These are phyloP conservation scores for Castor canadensis DNA, from an alignment of 2,113 vertebrate species.

Conservation along the genomic window DNA sequence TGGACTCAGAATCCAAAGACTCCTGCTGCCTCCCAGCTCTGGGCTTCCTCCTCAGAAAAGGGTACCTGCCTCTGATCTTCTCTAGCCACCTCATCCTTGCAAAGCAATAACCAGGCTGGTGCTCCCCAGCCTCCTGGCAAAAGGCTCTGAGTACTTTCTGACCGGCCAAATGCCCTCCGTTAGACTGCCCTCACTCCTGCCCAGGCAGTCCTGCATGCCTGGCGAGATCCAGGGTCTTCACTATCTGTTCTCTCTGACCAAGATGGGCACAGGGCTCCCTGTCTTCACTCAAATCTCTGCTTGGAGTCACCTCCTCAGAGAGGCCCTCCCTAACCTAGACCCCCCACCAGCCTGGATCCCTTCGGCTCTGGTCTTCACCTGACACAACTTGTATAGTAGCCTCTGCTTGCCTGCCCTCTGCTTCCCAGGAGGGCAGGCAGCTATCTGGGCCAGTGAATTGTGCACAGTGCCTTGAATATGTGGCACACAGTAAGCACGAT, in stretches of 20 bases:
- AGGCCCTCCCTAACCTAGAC: neutral
- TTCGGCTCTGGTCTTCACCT: neutral
- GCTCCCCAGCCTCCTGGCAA: neutral
- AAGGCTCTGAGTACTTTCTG: neutral
- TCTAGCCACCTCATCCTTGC: neutral
- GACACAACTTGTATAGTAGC: accelerated
- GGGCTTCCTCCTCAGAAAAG: neutral
- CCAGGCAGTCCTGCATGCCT: neutral
- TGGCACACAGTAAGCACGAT: neutral
- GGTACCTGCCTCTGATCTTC: neutral
- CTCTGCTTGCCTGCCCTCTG: accelerated
- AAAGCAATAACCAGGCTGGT: too few species aligned
- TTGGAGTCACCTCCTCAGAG: neutral
- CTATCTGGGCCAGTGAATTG: neutral
- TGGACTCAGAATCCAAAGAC: neutral
- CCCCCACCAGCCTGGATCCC: neutral
- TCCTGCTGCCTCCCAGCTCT: neutral
- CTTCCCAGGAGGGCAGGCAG: neutral
- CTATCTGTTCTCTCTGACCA: too few species aligned
- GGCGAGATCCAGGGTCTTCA: accelerated
- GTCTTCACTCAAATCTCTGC: neutral
- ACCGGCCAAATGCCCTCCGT: too few species aligned
- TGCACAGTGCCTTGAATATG: neutral
- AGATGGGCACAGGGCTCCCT: accelerated
- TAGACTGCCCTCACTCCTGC: neutral